phyloP scores from a whole-genome alignment of 2,113 vertebrate genomes.

The Raphicerus campestris region DNA sequence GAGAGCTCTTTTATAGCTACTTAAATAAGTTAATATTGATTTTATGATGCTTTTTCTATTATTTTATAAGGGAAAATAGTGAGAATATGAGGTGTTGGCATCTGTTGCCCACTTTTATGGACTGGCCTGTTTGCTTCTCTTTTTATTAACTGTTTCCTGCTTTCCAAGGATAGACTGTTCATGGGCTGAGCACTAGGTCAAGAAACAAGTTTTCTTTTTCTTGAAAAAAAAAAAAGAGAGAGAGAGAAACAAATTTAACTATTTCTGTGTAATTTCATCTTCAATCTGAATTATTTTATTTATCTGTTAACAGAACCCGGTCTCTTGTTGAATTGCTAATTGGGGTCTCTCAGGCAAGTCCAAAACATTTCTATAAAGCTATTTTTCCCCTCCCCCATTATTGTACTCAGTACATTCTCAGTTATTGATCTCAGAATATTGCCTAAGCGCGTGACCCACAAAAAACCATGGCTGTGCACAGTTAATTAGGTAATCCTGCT shows the following conservation, averaged over 20 bases:
- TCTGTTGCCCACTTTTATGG: constrained; percentile 72
- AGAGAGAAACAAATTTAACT: neutral
- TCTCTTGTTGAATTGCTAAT: constrained; percentile 3
- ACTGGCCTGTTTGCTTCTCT: constrained; percentile 60
- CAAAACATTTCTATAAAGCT: neutral
- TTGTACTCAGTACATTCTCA: neutral
- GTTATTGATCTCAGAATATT: neutral
- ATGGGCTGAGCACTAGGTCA: neutral
- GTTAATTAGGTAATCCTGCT: neutral
- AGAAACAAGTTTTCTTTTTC: constrained; percentile 33
- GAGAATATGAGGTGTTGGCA: constrained; percentile 74
- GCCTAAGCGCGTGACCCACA: neutral
- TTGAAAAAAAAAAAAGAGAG: neutral
- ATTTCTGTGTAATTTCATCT: constrained; percentile 11
- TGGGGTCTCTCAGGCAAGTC: constrained; percentile 4
- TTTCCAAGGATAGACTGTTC: constrained; percentile 52
- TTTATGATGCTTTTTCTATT: constrained; percentile 74
- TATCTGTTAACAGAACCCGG: neutral
- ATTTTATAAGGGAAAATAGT: constrained; percentile 74
- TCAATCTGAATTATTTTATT: constrained; percentile 41
- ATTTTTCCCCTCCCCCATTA: neutral
- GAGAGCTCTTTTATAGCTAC: constrained; percentile 71
- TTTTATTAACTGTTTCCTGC: constrained; percentile 74
- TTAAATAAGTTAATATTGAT: constrained; percentile 75
- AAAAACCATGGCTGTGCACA: neutral